Evolutionary conservation across 23 tunicate species (phyloP), one percentile per base, ranked within the genome.

Genomic region (Trididemnum miniatum): DNA sequence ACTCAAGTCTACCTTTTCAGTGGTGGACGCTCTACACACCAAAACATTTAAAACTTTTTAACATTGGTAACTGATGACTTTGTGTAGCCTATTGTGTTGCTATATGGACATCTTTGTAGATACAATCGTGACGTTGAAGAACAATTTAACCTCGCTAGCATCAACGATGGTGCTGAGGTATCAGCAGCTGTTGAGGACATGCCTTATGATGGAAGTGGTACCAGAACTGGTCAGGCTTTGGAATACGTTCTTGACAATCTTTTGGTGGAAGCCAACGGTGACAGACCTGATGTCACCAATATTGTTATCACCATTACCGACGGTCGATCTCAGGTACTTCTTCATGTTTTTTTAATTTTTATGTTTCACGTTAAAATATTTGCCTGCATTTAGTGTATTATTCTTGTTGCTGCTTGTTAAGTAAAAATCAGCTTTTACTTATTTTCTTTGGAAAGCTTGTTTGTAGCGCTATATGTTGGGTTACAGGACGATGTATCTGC

Each of bases 221-320:
- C 98, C 52, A 33, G 65, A 31, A 93, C 98, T 0, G 98, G 98
- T 0, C 76, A 74, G 2, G 98, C 98, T 27, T 35, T 93, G 51
- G 71, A 84, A 66, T 72, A 93, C 76, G 93, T 82, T 20, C 51
- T 80, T 18, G 89, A 93, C 40, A 76, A 49, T 35, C 74, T 83
- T 35, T 60, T 88, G 44, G 33, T 26, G 5, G 72, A 50, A 49
- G 93, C 25, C 0, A 83, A 84, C 65, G 98, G 98, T 0, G 85
- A 82, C 23, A 71, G 98, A 52, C 57, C 80, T 51, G 98, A 49
- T 1, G 93, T 84, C 35, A 89, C 88, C 2, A 80, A 80, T 85
- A 93, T 93, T 32, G 87, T 88, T 29, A 73, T 93, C 86, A 67
- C 84, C 33, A 71, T 93, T 39, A 93, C 98, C 26, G 98, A 88